Conservation (phyloP, 2,113 vertebrate species). For the Forbesichthys agassizii region DNA sequence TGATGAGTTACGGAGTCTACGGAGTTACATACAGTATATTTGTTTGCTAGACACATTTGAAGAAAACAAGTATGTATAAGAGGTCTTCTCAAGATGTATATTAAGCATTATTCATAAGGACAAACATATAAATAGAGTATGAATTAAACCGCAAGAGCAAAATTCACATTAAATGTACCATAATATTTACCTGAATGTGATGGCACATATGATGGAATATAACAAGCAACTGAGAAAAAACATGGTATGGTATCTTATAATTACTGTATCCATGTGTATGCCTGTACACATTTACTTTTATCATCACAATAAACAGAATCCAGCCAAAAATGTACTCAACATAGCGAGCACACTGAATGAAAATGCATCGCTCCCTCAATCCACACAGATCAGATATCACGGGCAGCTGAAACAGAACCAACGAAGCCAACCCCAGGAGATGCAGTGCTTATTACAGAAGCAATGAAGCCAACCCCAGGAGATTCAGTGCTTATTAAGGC, state of each 20-base stretch:
- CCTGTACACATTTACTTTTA: conserved; percentile 12
- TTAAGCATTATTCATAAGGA: conserved; percentile 21
- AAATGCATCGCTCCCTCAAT: conserved; percentile 44
- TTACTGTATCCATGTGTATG: background rate
- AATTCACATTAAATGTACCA: conserved; percentile 1
- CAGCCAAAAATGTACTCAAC: conserved; percentile 30
- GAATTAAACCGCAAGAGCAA: conserved; percentile 17
- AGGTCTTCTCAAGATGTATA: conserved; percentile 5
- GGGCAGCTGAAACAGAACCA: conserved; percentile 49
- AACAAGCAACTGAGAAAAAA: background rate
- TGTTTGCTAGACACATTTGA: conserved; percentile 21
- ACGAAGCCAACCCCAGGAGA: conserved; percentile 45
- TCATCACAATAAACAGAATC: conserved; percentile 9
- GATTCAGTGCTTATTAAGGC: conserved; percentile 42
- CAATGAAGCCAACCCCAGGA: conserved; percentile 15
- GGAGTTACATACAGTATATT: background rate
- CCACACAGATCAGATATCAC: conserved; percentile 33
- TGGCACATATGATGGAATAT: conserved; percentile 12
- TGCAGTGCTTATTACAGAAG: conserved; percentile 48
- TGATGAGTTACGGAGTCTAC: background rate
- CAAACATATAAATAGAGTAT: conserved; percentile 7
- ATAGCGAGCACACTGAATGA: conserved; percentile 55
- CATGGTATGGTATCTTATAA: background rate
- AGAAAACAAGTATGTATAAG: conserved; percentile 25
- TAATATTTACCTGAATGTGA: background rate